Evolutionary conservation across 2,113 vertebrate genomes (phyloP), one percentile per base, ranked within the genome.

Genomic region (Holacanthus passer): DNA sequence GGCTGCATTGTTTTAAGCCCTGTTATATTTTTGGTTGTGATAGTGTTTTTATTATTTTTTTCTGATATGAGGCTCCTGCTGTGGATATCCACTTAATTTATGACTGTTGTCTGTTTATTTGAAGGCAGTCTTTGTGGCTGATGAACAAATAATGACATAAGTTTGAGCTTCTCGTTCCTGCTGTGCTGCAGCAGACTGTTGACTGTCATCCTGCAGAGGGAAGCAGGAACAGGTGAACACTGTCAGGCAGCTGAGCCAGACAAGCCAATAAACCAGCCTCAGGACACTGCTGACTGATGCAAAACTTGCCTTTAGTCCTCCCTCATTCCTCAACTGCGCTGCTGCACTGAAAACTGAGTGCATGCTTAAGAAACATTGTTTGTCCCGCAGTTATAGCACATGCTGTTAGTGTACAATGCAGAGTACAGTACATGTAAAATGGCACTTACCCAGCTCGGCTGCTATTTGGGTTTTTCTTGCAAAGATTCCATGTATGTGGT

Each of bases 151-250:
- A 60, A 66, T 48, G 31, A 29, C 19, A 35, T 50, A 22, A 6
- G 8, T 63, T 56, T 65, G 37, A 62, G 31, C 5, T 59, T 65
- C 19, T 62, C 32, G 11, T 66, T 37, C 24, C 56, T 66, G 74
- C 48, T 45, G 53, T 55, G 50, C 77, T 58, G 45, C 68, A 45
- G 62, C 62, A 68, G 65, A 58, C 79, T 29, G 65, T 79, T 75
- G 84, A 74, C 69, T 52, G 55, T 56, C 69, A 37, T 67, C 64
- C 64, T 73, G 73, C 80, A 56, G 65, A 52, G 58, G 77, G 64
- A n/a, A 62, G 64, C 71, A 82, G 62, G 69, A 89, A 74, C 88
- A 92, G 91, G 88, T 92, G 91, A 90, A 79, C 69, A 62, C 12
- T 78, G 77, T 89, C 86, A 87, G 63, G 52, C 79, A 72, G 72